Base-by-base conservation (phyloP, 2,113 vertebrate genomes). In the Lophura nycthemera region DNA sequence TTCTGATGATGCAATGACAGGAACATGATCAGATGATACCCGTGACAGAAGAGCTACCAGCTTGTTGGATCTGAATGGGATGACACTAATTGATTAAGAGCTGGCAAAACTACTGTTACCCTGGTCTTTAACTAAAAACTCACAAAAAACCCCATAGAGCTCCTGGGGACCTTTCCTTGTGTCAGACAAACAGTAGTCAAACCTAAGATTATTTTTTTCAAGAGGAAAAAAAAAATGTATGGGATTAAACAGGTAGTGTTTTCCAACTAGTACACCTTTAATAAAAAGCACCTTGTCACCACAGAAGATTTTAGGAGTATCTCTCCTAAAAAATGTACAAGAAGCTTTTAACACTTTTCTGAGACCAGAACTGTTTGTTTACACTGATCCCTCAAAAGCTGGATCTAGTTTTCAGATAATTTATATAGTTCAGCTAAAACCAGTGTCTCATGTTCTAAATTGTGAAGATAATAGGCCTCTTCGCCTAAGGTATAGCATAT, bases 401-500 rank as follows among this genome's bases (percentile, higher is more conserved):
- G 4, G 8, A 40, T 36, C 4, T 72, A 14, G n/a, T 86, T 48
- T 43, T 4, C 27, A 57, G 11, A 7, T 3, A 75, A 38, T 0
- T 64, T 67, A 7, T 2, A 11, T 17, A 11, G 13, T 56, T 80
- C 17, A 83, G 2, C 1, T 30, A 57, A 73, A 82, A 38, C 15
- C 64, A 14, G 9, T 5, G 9, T 50, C 77, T 63, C 40, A 24
- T 42, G 29, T 34, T 66, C 27, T 50, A 50, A 36, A 54, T 56
- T 43, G 7, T 73, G 45, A 48, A 47, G 57, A 27, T 30, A 4
- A 18, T 48, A 67, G 25, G 2, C 12, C 8, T 8, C 7, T 69
- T 83, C 13, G 50, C 32, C 32, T 36, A 71, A 60, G 11, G 11
- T 3, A 85, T 38, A 61, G 3, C 5, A 32, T 3, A 11, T 0